Conservation (phyloP, 2,888 invertebrate species). For the Micoletzkya japonica region DNA sequence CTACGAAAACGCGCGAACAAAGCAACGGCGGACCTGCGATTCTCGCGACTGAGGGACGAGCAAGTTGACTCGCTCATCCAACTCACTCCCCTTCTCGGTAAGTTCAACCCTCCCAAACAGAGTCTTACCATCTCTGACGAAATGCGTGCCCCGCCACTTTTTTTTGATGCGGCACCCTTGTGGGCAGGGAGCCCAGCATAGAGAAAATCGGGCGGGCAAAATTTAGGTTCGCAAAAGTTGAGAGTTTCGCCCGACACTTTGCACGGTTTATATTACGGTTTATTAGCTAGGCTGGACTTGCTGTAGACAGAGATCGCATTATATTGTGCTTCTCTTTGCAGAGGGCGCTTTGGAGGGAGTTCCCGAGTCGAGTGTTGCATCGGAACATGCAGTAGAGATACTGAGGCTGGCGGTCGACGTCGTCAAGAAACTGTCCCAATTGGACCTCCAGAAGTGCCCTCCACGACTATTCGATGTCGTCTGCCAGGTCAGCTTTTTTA, state of each 20-base stretch:
- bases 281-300: no score
- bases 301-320: no score
- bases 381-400: background rate
- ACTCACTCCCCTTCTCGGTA: conserved; percentile 55
- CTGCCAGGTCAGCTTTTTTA: background rate
- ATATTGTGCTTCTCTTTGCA: background rate
- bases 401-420: background rate
- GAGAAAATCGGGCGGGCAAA: no score
- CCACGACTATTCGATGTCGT: background rate
- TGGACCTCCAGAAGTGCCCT: background rate
- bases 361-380: background rate
- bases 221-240: no score
- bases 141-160: conserved; percentile 1
- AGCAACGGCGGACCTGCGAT: conserved; percentile 33
- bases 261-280: no score
- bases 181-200: no score
- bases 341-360: background rate
- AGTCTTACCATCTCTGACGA: conserved; percentile 2
- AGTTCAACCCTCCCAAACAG: conserved; percentile 20
- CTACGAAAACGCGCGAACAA: background rate
- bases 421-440: background rate
- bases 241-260: no score
- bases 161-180: no score
- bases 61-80: conserved; percentile 55
- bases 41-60: conserved; percentile 46